Evolutionary conservation across 2,113 vertebrate species (phyloP).

Genomic region (Pogonocichla stellata): DNA sequence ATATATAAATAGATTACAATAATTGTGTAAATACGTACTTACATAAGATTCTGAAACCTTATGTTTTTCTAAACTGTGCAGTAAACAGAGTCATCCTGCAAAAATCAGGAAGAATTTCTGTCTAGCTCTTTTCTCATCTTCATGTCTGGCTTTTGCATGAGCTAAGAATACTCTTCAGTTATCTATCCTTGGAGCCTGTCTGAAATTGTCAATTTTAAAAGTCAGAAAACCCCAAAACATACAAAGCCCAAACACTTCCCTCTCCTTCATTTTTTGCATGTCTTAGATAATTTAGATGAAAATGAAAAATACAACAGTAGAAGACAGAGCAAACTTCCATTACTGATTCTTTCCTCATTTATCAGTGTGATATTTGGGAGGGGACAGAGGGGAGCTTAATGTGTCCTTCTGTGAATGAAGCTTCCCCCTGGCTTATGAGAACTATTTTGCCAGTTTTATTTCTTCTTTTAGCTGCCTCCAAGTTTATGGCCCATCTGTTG

Average conservation of each 20-base stretch:
- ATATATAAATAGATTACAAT: not conserved
- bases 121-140: not conserved
- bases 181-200: not conserved
- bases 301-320: not conserved
- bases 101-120: not conserved
- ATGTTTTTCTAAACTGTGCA: not conserved
- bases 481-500: not conserved
- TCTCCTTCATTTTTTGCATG: not conserved
- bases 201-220: not conserved
- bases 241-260: not conserved
- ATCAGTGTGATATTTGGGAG: not conserved
- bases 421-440: not conserved
- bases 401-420: not conserved
- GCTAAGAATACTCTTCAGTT: not conserved
- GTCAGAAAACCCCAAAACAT: not conserved
- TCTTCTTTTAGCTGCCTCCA: not conserved
- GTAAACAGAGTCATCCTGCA: not conserved
- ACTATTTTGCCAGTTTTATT: not conserved
- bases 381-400: not conserved
- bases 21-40: not conserved
- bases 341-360: not conserved
- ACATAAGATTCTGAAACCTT: not conserved
- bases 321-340: not conserved
- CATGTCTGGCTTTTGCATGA: not conserved
- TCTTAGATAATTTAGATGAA: not conserved